phyloP scores from a whole-genome alignment of 2,888 invertebrate species.

The Caradrina clavipalpis region DNA sequence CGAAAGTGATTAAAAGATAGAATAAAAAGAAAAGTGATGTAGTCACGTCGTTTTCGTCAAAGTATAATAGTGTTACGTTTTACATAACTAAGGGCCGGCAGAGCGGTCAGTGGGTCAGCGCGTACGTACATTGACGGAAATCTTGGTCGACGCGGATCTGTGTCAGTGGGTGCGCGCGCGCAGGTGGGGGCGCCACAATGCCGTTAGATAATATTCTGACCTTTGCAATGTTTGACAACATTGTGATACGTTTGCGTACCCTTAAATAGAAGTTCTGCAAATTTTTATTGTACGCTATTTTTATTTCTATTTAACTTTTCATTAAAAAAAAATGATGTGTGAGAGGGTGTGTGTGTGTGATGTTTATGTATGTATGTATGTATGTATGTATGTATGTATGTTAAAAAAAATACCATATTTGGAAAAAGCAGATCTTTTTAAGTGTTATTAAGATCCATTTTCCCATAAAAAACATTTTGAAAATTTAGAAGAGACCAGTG shows the following conservation, averaged over 20 bases:
- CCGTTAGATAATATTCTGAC: slow-evolving; percentile 84
- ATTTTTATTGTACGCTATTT: not conserved
- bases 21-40: slow-evolving; percentile 52
- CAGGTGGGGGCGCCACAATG: slow-evolving; percentile 67
- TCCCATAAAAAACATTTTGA: no score
- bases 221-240: slow-evolving; percentile 77
- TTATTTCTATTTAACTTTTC: no score
- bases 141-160: slow-evolving; percentile 67
- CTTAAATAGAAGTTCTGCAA: not conserved
- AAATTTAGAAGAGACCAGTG: no score
- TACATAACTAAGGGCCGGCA: slow-evolving; percentile 77
- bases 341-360: no score
- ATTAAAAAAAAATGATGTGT: no score
- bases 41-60: slow-evolving; percentile 44
- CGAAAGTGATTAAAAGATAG: slow-evolving; percentile 42
- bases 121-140: slow-evolving; percentile 72
- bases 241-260: slow-evolving; percentile 33
- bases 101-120: slow-evolving; percentile 73
- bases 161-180: slow-evolving; percentile 77
- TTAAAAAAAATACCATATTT: no score
- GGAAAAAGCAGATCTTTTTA: no score
- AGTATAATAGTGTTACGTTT: slow-evolving; percentile 65
- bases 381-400: no score
- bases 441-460: no score
- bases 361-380: no score